These are phyloP conservation scores for Sceliomorpha sp. DNA, from an alignment of 2,888 invertebrate genomes.

Conservation along the genomic window DNA sequence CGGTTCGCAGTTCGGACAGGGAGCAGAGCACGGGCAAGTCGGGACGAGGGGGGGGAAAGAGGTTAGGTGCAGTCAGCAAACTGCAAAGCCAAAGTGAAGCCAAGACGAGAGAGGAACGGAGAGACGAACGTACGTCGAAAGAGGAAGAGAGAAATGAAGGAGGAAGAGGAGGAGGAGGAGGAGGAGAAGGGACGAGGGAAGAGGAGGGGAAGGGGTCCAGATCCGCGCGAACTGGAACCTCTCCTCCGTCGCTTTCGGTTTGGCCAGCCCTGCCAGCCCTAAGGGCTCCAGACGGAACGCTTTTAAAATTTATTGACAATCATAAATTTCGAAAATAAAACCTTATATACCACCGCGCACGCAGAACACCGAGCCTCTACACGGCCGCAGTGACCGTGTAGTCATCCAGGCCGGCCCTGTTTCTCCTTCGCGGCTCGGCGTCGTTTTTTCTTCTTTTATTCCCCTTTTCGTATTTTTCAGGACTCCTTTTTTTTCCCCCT, in stretches of 20 bases:
- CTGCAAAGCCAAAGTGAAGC: slow-evolving; percentile 55
- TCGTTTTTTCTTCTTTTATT: slow-evolving; percentile 57
- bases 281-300: slow-evolving; percentile 80
- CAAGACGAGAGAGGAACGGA: slow-evolving; percentile 46
- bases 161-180: slow-evolving; percentile 47
- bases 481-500: slow-evolving; percentile 34
- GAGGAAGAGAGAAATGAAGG: slow-evolving; percentile 39
- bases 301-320: slow-evolving; percentile 81
- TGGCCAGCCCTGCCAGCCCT: slow-evolving; percentile 78
- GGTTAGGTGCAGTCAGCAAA: slow-evolving; percentile 53
- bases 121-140: slow-evolving; percentile 43
- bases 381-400: slow-evolving; percentile 57
- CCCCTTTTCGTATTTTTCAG: slow-evolving; percentile 36
- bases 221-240: slow-evolving; percentile 60
- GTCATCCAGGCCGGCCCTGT: slow-evolving; percentile 50
- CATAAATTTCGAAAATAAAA: slow-evolving; percentile 81
- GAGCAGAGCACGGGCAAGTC: slow-evolving; percentile 37
- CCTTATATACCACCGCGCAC: slow-evolving; percentile 76
- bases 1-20: slow-evolving; percentile 43
- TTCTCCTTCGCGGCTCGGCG: slow-evolving; percentile 56
- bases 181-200: slow-evolving; percentile 53
- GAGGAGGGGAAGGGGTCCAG: no score
- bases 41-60: slow-evolving; percentile 29
- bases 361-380: slow-evolving; percentile 50
- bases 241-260: slow-evolving; percentile 70